These are phyloP conservation scores for Pipra filicauda DNA, from an alignment of 2,113 vertebrate genomes.

Conservation along the genomic window DNA sequence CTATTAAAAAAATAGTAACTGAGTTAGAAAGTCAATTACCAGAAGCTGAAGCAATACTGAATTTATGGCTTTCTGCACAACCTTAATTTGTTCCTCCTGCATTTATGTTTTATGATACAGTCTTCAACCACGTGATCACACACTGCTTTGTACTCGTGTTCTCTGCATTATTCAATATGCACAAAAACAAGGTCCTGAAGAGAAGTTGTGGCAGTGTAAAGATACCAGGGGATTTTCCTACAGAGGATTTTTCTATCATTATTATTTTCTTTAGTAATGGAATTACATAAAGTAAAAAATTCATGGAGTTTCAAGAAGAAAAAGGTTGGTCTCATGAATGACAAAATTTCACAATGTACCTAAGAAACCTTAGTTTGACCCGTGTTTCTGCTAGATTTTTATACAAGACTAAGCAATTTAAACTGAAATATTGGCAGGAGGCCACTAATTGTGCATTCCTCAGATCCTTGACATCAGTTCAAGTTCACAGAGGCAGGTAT, in stretches of 20 bases:
- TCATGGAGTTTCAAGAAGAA: neutral
- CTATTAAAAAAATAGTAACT: neutral
- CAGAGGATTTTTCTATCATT: neutral
- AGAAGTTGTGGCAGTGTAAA: neutral
- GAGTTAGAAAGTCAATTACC: slow-evolving; percentile 17
- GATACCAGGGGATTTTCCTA: neutral
- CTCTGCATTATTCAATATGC: neutral
- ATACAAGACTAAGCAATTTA: neutral
- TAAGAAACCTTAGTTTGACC: neutral
- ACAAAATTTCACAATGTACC: neutral
- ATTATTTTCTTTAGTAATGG: neutral
- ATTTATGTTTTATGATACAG: neutral
- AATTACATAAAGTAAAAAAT: neutral
- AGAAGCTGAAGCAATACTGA: neutral
- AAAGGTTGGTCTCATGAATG: neutral
- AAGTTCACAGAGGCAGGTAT: neutral
- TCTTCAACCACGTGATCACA: neutral
- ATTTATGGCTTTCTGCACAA: slow-evolving; percentile 30
- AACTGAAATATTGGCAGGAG: neutral
- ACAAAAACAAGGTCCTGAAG: neutral
- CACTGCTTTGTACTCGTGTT: neutral
- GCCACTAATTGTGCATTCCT: neutral
- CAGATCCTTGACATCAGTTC: neutral
- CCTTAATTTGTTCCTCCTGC: slow-evolving; percentile 16
- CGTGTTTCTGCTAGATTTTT: slow-evolving; percentile 1